Percentiles rank a stretch among this genome's conserved stretches.
phyloP scores from a whole-genome alignment of 1,140 invertebrate genomes.

The Anoplophora glabripennis region DNA sequence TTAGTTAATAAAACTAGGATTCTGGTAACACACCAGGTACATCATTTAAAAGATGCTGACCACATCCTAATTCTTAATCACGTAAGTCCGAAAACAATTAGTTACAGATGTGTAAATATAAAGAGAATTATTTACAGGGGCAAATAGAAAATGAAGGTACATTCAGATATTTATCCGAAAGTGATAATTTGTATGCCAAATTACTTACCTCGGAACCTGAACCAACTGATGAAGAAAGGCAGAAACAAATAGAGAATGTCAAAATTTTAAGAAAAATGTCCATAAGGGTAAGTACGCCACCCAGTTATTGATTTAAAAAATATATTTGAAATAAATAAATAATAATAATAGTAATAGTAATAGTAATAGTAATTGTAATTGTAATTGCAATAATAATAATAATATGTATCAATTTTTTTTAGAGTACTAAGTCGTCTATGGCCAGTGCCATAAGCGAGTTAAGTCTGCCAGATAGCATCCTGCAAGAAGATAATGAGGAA shows the following conservation, averaged over 20 bases:
- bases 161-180: conserved; percentile 62
- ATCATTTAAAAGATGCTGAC: too few relatives aligned
- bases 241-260: conserved; percentile 23
- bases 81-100: neutral
- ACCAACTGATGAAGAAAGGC: conserved; percentile 31
- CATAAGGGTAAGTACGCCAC: conserved; percentile 28
- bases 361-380: too few relatives aligned
- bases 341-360: too few relatives aligned
- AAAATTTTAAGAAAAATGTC: conserved; percentile 37
- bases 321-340: too few relatives aligned
- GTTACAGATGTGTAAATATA: neutral
- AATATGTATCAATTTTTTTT: too few relatives aligned
- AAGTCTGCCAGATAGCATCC: conserved; percentile 40
- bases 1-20: conserved; percentile 67
- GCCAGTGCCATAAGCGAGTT: conserved; percentile 39
- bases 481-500: conserved; percentile 35
- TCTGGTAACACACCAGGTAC: conserved; percentile 62
- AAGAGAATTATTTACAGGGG: too few relatives aligned
- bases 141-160: conserved; percentile 63
- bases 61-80: too few relatives aligned
- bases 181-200: conserved; percentile 61
- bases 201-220: conserved; percentile 45
- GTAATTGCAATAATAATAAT: too few relatives aligned
- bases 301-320: too few relatives aligned
- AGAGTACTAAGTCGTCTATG: conserved; percentile 33